Percentiles rank a stretch among this genome's conserved stretches.
These are phyloP conservation scores for Cephus pulcher DNA, from an alignment of 2,888 invertebrate species.

Conservation along the genomic window DNA sequence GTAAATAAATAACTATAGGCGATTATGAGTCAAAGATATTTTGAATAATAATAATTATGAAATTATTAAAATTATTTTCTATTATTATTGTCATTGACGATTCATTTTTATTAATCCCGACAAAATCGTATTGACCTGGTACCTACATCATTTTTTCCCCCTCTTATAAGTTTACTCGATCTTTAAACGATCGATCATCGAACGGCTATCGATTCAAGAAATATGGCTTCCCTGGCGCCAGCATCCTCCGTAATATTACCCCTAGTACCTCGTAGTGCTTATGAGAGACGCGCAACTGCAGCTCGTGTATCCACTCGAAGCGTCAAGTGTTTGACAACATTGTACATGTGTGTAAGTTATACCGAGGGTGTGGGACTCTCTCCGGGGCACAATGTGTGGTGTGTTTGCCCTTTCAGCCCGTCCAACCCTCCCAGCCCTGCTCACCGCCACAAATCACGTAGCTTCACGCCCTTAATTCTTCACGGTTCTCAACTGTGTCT, in stretches of 20 bases:
- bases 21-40: not conserved
- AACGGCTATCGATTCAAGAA: not conserved
- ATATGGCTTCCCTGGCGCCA: not conserved
- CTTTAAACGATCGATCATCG: not conserved
- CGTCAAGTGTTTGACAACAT: conserved; percentile 50
- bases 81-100: not conserved
- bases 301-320: conserved; percentile 36
- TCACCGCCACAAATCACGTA: conserved; percentile 37
- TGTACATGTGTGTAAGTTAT: conserved; percentile 36
- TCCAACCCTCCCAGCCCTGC: conserved; percentile 33
- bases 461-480: conserved; percentile 36
- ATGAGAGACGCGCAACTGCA: conserved; percentile 1
- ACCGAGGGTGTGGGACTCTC: conserved; percentile 9
- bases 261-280: not conserved
- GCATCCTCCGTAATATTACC: not conserved
- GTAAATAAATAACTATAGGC: not conserved
- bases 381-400: conserved; percentile 26
- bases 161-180: not conserved
- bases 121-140: not conserved
- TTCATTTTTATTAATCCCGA: not conserved
- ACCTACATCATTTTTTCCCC: not conserved
- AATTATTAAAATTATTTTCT: not conserved
- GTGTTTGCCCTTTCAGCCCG: conserved; percentile 17
- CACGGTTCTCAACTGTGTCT: conserved; percentile 18
- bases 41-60: not conserved